phyloP scores from a whole-genome alignment of 2,797 vertebrate species.

The Cossypha niveicapilla region DNA sequence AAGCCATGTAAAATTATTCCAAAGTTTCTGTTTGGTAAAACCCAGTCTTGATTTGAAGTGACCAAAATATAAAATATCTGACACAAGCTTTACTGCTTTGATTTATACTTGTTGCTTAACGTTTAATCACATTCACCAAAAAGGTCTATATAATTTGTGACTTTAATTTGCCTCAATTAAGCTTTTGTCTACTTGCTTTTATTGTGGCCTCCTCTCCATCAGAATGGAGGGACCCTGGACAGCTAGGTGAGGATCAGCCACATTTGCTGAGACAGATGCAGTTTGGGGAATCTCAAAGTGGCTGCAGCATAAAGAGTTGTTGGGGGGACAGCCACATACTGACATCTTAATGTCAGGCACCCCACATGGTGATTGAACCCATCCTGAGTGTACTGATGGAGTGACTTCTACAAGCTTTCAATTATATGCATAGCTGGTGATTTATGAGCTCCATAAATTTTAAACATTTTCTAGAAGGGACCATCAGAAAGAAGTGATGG shows the following conservation, averaged over 20 bases:
- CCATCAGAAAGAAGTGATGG: background rate
- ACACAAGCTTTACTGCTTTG: background rate
- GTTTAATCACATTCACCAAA: background rate
- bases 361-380: background rate
- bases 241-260: background rate
- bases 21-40: background rate
- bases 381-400: background rate
- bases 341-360: background rate
- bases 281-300: background rate
- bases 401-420: background rate
- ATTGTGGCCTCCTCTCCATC: background rate
- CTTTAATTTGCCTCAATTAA: background rate
- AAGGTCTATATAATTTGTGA: background rate
- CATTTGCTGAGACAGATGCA: background rate
- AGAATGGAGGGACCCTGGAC: background rate
- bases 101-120: background rate
- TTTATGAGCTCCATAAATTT: background rate
- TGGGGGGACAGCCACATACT: background rate
- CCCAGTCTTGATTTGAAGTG: background rate
- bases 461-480: background rate
- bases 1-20: background rate
- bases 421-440: background rate
- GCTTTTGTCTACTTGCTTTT: background rate
- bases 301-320: background rate
- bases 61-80: background rate